These are phyloP conservation scores for Phyllotreta striolata DNA, from an alignment of 2,888 invertebrate genomes.

Conservation along the genomic window DNA sequence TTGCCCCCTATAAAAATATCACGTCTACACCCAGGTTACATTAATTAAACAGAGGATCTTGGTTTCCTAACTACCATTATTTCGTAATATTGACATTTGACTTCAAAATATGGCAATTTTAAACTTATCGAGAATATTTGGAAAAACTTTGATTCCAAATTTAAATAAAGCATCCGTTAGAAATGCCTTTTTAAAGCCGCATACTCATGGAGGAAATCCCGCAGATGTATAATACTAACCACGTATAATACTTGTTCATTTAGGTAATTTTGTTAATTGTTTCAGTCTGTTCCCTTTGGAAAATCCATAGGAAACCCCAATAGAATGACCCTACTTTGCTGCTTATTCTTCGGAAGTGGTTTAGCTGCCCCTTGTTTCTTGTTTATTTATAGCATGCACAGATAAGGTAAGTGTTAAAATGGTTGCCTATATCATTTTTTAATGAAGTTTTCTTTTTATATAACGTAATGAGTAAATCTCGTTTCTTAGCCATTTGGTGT, in stretches of 20 bases:
- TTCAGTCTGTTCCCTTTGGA: constrained; percentile 79
- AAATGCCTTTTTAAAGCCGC: constrained; percentile 27
- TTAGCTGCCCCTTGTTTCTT: constrained; percentile 74
- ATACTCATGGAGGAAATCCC: constrained; percentile 57
- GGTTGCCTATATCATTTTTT: constrained; percentile 7
- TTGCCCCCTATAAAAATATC: too few relatives aligned
- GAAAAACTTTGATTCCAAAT: constrained; percentile 24
- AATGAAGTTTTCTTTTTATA: too few relatives aligned
- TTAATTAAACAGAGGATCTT: background rate
- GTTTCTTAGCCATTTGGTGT: too few relatives aligned
- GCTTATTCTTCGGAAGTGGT: constrained; percentile 74
- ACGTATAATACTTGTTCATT: constrained; percentile 21
- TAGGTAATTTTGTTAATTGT: constrained; percentile 45
- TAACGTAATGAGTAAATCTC: too few relatives aligned
- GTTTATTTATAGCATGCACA: constrained; percentile 72
- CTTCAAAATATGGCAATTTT: constrained; percentile 16
- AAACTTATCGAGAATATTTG: constrained; percentile 23
- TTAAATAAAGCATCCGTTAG: constrained; percentile 20
- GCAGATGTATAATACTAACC: constrained; percentile 57
- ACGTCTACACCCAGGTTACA: background rate
- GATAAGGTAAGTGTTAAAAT: constrained; percentile 30
- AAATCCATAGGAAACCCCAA: constrained; percentile 69
- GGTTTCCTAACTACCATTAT: constrained; percentile 6
- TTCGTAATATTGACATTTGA: constrained; percentile 16
- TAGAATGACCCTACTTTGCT: constrained; percentile 72